These are phyloP conservation scores for Brachypodius melanocephalos DNA, from an alignment of 2,113 vertebrate species.

Conservation along the genomic window DNA sequence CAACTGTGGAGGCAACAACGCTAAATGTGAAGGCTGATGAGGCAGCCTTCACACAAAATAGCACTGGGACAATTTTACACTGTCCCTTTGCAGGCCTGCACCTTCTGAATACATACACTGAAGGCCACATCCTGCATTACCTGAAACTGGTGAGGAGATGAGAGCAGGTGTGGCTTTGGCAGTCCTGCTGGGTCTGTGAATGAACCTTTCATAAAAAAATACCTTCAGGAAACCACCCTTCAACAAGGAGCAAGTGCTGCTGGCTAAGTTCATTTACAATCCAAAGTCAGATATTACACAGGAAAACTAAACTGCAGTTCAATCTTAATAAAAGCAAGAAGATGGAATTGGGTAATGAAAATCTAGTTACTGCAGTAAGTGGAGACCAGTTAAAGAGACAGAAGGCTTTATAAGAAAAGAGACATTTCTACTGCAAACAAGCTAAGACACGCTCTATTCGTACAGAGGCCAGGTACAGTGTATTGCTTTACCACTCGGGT, in stretches of 20 bases:
- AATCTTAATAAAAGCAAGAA: slow-evolving; percentile 6
- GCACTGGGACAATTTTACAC: not conserved
- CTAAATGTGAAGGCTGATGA: no score
- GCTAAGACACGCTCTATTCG: not conserved
- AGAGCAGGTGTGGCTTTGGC: not conserved
- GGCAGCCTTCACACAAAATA: not conserved
- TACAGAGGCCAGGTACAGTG: slow-evolving; percentile 37
- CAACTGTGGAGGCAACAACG: not conserved
- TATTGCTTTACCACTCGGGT: no score
- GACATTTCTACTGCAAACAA: slow-evolving; percentile 19
- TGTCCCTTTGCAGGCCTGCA: not conserved
- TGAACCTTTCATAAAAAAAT: not conserved
- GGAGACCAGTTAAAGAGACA: slow-evolving; percentile 1
- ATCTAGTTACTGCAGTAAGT: not conserved
- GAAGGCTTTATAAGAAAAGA: slow-evolving; percentile 30
- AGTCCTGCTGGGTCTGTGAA: not conserved
- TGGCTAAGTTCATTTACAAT: not conserved
- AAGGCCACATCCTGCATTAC: not conserved
- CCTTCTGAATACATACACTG: not conserved
- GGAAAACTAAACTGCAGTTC: not conserved
- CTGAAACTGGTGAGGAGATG: not conserved
- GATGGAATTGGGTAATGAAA: not conserved
- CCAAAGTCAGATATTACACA: not conserved
- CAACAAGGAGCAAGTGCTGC: not conserved
- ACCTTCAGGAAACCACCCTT: not conserved